Conservation (phyloP, 2,888 invertebrate species). For the Philhelius pedissequus region DNA sequence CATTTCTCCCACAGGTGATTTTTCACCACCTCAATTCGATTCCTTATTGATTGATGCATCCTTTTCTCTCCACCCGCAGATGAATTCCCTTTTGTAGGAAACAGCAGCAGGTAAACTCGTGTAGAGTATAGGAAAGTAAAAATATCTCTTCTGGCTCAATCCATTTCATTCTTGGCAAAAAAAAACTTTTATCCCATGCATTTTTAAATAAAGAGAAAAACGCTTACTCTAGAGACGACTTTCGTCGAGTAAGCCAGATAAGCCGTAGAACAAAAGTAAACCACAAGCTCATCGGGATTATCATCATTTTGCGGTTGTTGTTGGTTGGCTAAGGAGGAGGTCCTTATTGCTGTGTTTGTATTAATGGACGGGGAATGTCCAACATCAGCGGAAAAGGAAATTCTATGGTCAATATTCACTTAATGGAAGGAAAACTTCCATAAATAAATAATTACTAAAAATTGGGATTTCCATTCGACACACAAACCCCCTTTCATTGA, state of each 20-base stretch:
- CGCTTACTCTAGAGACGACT: conserved; percentile 55
- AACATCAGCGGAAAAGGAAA: background rate
- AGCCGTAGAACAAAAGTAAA: conserved; percentile 62
- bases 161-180: background rate
- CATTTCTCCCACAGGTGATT: conserved; percentile 32
- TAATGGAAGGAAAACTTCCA: conserved; percentile 66
- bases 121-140: background rate
- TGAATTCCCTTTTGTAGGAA: background rate
- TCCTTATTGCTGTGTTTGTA: background rate
- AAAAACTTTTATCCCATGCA: conserved; percentile 44
- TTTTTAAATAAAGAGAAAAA: conserved; percentile 55
- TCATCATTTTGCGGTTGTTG: conserved; percentile 44
- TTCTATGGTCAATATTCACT: conserved; percentile 59
- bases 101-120: too few relatives aligned
- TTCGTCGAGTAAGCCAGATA: conserved; percentile 56
- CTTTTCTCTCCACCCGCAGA: background rate
- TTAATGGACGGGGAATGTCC: background rate
- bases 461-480: conserved; percentile 40
- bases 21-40: conserved; percentile 43
- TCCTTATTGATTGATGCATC: conserved; percentile 41
- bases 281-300: conserved; percentile 53
- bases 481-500: background rate
- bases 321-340: background rate
- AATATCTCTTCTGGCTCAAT: conserved; percentile 16
- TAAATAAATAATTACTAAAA: conserved; percentile 66